Percentiles rank a stretch among this genome's conserved stretches.
Evolutionary conservation across 2,113 vertebrate genomes (phyloP).

Genomic region (Anas platyrhynchos): DNA sequence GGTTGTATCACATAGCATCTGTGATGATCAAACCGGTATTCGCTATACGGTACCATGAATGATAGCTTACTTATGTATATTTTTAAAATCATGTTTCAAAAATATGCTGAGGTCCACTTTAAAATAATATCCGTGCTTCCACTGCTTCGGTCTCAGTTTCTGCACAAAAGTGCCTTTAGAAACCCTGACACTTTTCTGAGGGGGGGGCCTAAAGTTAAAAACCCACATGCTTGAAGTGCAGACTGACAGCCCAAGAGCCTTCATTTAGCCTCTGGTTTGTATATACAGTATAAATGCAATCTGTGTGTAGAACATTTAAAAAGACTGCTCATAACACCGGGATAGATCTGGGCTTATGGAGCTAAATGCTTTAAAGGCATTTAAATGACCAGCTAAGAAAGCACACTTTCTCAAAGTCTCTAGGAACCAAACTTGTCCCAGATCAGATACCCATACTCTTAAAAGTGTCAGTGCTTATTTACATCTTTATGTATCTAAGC

Average conservation of each 20-base stretch:
- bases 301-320: background rate
- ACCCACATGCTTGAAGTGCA: background rate
- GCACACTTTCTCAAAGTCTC: background rate
- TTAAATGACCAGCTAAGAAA: slow-evolving; percentile 13
- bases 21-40: background rate
- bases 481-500: background rate
- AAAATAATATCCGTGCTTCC: background rate
- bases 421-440: background rate
- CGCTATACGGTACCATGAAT: background rate
- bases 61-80: background rate
- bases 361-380: background rate
- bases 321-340: background rate
- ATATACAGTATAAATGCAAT: background rate
- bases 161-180: background rate
- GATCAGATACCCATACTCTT: background rate
- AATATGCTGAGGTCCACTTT: background rate
- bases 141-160: background rate
- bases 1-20: fast-evolving
- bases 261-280: background rate
- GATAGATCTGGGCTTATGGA: background rate
- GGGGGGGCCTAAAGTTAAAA: background rate
- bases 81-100: background rate
- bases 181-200: background rate
- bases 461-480: background rate
- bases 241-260: background rate